Evolutionary conservation across 2,888 invertebrate genomes (phyloP).

Genomic region (Meliscaeva auricollis): DNA sequence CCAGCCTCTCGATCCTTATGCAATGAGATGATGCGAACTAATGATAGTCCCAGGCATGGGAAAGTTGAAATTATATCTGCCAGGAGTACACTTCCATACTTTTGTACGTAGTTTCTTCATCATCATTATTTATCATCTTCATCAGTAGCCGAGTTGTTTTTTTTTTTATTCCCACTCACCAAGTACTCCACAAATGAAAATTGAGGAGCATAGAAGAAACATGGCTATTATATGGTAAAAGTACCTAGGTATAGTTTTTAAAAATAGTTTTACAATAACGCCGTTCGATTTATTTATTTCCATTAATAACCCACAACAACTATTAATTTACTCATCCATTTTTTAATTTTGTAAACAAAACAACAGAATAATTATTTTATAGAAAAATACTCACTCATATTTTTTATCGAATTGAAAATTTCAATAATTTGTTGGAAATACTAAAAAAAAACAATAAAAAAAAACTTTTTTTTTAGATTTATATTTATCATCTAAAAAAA

Average conservation of each 20-base stretch:
- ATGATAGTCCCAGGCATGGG: slow-evolving; percentile 16
- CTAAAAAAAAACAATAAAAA: too few relatives aligned
- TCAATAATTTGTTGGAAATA: slow-evolving; percentile 7
- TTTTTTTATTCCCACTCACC: too few relatives aligned
- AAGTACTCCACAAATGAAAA: too few relatives aligned
- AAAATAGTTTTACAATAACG: background rate
- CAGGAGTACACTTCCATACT: slow-evolving; percentile 62
- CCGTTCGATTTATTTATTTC: slow-evolving; percentile 38
- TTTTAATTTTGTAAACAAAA: slow-evolving; percentile 1
- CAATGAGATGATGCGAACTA: slow-evolving; percentile 43
- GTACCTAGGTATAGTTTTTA: slow-evolving; percentile 11
- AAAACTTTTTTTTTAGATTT: background rate
- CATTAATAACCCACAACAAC: slow-evolving; percentile 7
- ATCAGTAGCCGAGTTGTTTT: background rate
- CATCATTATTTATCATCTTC: background rate
- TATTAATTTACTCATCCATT: background rate
- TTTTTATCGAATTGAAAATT: slow-evolving; percentile 7
- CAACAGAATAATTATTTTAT: background rate
- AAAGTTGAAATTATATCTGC: slow-evolving; percentile 53
- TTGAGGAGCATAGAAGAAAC: background rate
- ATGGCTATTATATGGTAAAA: background rate
- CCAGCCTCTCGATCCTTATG: slow-evolving; percentile 33
- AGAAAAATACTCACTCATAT: slow-evolving; percentile 11
- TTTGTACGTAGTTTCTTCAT: slow-evolving; percentile 30
- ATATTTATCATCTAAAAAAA: background rate